Percentiles rank a stretch among this genome's conserved stretches.
Conservation (phyloP, 2,888 invertebrate genomes). For the Lycia hirtaria region DNA sequence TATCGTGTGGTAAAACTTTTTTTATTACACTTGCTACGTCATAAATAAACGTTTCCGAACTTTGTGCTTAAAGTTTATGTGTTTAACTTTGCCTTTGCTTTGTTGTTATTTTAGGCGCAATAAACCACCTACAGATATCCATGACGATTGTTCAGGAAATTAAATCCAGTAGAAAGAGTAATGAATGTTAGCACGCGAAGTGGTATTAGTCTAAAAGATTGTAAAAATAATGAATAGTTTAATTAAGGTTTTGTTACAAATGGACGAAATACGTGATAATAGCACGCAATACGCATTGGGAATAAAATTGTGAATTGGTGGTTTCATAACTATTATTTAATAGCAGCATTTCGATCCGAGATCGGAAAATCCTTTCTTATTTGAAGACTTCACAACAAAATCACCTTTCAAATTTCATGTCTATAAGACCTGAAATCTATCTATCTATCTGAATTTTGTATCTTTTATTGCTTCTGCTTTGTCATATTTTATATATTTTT, state of each 20-base stretch:
- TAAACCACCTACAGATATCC: constrained; percentile 33
- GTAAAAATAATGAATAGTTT: constrained; percentile 25
- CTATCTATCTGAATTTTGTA: no score
- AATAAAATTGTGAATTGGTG: not conserved
- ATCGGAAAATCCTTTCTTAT: no score
- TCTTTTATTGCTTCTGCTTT: no score
- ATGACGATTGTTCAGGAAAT: constrained; percentile 35
- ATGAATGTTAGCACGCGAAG: constrained; percentile 53
- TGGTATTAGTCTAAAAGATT: constrained; percentile 24
- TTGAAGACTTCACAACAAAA: no score
- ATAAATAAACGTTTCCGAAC: constrained; percentile 44
- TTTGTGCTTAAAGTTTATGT: constrained; percentile 40
- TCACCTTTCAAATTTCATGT: no score
- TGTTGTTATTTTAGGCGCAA: constrained; percentile 24
- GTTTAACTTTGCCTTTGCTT: constrained; percentile 30
- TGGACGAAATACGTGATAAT: constrained; percentile 14
- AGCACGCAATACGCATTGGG: constrained; percentile 16
- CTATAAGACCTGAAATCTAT: no score
- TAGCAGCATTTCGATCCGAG: no score
- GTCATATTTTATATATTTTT: no score
- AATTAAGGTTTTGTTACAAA: constrained; percentile 18
- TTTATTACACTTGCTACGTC: constrained; percentile 46
- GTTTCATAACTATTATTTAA: not conserved
- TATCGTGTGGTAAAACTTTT: constrained; percentile 48
- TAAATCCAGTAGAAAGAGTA: constrained; percentile 35